phyloP scores from a whole-genome alignment of 1,140 invertebrate genomes.

The Pectinophora gossypiella region DNA sequence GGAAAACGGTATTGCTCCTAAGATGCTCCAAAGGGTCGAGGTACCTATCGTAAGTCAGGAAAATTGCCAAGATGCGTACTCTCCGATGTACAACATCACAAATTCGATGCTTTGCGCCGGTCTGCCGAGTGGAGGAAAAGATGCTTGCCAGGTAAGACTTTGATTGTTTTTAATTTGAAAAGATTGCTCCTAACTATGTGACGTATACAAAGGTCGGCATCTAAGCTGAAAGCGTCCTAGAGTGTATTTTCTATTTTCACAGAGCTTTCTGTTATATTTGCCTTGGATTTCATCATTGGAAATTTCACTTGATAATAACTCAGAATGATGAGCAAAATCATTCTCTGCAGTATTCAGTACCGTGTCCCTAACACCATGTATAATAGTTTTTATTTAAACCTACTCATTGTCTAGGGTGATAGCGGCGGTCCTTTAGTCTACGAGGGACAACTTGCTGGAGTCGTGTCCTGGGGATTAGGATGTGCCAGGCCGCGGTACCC shows the following conservation, averaged over 20 bases:
- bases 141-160: conserved; percentile 72
- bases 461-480: conserved; percentile 76
- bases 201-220: no score
- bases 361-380: no score
- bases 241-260: no score
- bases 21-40: conserved; percentile 52
- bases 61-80: conserved; percentile 63
- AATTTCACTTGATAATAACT: no score
- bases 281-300: no score
- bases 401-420: conserved; percentile 50
- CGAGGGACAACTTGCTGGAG: conserved; percentile 57
- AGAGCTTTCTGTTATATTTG: no score
- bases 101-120: conserved; percentile 76
- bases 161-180: not conserved
- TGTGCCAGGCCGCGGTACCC: conserved; percentile 74
- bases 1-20: conserved; percentile 44
- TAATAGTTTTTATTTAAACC: not conserved
- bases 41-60: conserved; percentile 69
- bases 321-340: no score
- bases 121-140: conserved; percentile 64
- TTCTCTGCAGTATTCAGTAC: no score
- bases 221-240: no score
- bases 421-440: conserved; percentile 65
- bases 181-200: no score
- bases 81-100: conserved; percentile 58